Conservation (phyloP, 2,888 invertebrate species). For the Boloria selene region DNA sequence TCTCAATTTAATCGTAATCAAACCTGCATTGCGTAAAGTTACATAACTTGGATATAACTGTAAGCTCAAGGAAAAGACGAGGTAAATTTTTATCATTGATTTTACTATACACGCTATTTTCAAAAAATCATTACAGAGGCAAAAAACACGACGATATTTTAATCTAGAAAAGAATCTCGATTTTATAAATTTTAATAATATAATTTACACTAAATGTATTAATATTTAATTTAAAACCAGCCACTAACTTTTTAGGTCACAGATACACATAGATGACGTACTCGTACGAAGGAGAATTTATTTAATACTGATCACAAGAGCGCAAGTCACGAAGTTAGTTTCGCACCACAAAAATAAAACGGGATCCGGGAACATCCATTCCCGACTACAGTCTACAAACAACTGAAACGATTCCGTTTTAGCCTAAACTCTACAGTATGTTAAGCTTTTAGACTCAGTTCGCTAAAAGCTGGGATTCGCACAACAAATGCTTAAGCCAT, state of each 20-base stretch:
- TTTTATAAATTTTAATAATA: not conserved
- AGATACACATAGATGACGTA: not conserved
- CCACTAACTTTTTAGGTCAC: slow-evolving; percentile 14
- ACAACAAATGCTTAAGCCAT: not conserved
- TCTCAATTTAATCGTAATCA: slow-evolving; percentile 35
- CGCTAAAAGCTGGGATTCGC: slow-evolving; percentile 15
- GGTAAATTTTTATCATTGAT: too few species aligned
- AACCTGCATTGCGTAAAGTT: slow-evolving; percentile 73
- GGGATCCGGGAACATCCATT: slow-evolving; percentile 51
- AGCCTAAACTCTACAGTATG: slow-evolving; percentile 23
- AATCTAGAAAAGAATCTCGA: not conserved
- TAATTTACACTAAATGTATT: slow-evolving; percentile 3
- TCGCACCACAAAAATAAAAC: slow-evolving; percentile 28
- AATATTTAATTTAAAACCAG: not conserved
- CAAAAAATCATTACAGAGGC: too few species aligned
- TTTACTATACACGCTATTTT: too few species aligned
- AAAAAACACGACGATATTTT: too few species aligned
- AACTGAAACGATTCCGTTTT: slow-evolving; percentile 53
- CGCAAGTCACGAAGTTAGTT: slow-evolving; percentile 31
- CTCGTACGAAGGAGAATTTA: not conserved
- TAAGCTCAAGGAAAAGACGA: slow-evolving; percentile 16
- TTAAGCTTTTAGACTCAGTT: slow-evolving; percentile 29
- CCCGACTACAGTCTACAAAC: slow-evolving; percentile 55
- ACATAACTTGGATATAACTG: slow-evolving; percentile 54
- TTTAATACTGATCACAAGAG: slow-evolving; percentile 27